Evolutionary conservation across 2,888 invertebrate genomes (phyloP), one percentile per base, ranked within the genome.

Genomic region (Neoascia interrupta): DNA sequence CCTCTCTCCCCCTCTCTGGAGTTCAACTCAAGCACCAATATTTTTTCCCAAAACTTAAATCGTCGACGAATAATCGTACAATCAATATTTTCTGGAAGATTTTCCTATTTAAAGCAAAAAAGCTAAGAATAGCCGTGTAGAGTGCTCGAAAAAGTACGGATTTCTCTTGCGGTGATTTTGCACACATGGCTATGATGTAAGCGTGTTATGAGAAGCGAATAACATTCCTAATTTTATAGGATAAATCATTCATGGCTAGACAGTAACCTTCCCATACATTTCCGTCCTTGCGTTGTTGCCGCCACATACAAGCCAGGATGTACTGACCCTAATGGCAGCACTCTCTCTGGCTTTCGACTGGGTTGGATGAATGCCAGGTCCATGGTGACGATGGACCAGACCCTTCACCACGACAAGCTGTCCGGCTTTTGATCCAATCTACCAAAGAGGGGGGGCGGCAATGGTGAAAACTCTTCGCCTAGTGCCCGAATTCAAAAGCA

Each of bases 161-260:
- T 53, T 37, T 37, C 54, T 68, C 26, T 54, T 68, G 63, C 51
- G 69, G 75, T 75, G 75, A 69, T 56, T 69, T 69, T 56, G 39
- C 72, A 66, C 76, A 79, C 43, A 72, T 61, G 72, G 45, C 21
- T 45, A 53, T 72, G 70, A 64, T 76, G 72, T 72, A 53, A 64
- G 45, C 58, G 58, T 64, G 70, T 58, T 53, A 61, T 45, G 41
- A 31, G 28, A 63, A 56, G 64, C 45, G 76, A 45, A 60, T 64
- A 64, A 53, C 64, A 58, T 64, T 72, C 76, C 76, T 72, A 66
- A 79, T 87, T 85, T 84, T 83, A 82, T 83, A 83, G 85, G 84
- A 87, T 86, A 86, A 87, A 86, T 86, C 85, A 86, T 86, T 86
- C 85, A 86, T 85, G 85, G 81, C 84, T 83, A 82, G 83, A 81